Base-by-base conservation (phyloP, 2,888 invertebrate species). In the Syritta pipiens region DNA sequence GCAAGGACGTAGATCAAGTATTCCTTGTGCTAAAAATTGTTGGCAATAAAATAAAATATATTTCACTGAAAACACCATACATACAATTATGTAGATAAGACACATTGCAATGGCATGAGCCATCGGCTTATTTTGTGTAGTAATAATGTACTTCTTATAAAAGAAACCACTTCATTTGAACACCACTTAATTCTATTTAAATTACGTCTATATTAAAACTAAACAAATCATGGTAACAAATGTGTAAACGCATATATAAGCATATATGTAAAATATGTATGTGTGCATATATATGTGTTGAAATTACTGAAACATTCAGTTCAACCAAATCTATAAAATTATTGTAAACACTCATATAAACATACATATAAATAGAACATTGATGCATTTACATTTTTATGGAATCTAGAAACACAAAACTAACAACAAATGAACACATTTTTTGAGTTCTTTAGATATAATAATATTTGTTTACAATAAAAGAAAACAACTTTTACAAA, bases 321-420 rank as follows among this genome's bases (percentile, higher is more conserved):
- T 28, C 17, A 4, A 14, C 14, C 26, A 26, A 14, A 26, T 46
- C 4, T 46, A 12, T 3, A 46, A 24, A 26, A 14, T 7, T 17
- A 12, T 2, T 14, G 24, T n/a, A 35, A 19, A 14, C 20, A 20
- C 14, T 42, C 3, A 65, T 12, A 28, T 12, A 51, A 26, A 55
- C 35, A 55, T 46, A 30, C 26, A 24, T 46, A 46, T 55, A 48
- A 4, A 42, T 17, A 37, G 37, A 55, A 7, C 48, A 48, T 48
- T 9, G 48, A 62, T 62, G 60, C 60, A 62, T 62, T 62, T 62
- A 62, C 48, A 62, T 62, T 62, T 62, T 62, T 48, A 48, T 48
- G 60, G 9, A 35, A 48, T n/a, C 14, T 24, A 65, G n/a, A 10
- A 49, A 59, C 28, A 30, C 40, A 40, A 30, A 30, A 48, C 22